Conservation (phyloP, 2,113 vertebrate species). For the Dasyprocta punctata region DNA sequence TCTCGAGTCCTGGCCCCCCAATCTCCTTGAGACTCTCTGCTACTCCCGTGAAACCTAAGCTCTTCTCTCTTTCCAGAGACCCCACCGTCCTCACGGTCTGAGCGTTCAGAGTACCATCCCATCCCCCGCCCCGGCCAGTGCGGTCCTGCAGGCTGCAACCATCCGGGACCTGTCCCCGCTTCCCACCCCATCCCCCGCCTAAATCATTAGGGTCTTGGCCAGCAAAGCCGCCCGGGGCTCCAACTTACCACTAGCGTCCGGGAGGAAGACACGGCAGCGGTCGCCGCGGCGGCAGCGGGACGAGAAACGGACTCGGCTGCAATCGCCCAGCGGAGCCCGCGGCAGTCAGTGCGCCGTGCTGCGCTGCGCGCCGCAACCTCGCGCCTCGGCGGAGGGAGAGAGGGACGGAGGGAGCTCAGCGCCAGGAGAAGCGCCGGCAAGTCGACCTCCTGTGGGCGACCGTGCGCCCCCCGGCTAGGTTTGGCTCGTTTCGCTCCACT, state of each 20-base stretch:
- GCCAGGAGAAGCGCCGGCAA: slow-evolving; percentile 40
- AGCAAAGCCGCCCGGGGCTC: background rate
- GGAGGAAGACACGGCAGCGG: slow-evolving; percentile 69
- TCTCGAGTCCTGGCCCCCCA: background rate
- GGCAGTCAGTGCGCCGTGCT: slow-evolving; percentile 68
- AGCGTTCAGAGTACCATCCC: background rate
- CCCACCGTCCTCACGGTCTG: background rate
- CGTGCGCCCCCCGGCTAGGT: slow-evolving; percentile 70
- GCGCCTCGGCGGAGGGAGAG: slow-evolving; percentile 3
- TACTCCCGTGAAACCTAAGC: background rate
- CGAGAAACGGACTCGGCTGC: slow-evolving; percentile 69
- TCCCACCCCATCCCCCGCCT: slow-evolving; percentile 9
- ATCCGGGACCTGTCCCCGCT: slow-evolving; percentile 51
- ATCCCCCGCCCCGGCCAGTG: background rate
- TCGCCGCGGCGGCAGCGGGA: slow-evolving; percentile 67
- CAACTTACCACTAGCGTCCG: slow-evolving; percentile 75
- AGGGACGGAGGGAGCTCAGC: slow-evolving; percentile 69
- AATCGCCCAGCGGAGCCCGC: slow-evolving; percentile 75
- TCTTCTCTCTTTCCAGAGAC: slow-evolving; percentile 13
- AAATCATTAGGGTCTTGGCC: background rate
- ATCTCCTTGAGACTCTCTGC: background rate
- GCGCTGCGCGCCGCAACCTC: slow-evolving; percentile 76
- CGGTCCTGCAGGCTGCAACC: slow-evolving; percentile 57
- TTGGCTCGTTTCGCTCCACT: slow-evolving; percentile 53
- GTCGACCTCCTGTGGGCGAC: slow-evolving; percentile 75